These are phyloP conservation scores for Semnornis frantzii DNA, from an alignment of 2,113 vertebrate species.

Conservation along the genomic window DNA sequence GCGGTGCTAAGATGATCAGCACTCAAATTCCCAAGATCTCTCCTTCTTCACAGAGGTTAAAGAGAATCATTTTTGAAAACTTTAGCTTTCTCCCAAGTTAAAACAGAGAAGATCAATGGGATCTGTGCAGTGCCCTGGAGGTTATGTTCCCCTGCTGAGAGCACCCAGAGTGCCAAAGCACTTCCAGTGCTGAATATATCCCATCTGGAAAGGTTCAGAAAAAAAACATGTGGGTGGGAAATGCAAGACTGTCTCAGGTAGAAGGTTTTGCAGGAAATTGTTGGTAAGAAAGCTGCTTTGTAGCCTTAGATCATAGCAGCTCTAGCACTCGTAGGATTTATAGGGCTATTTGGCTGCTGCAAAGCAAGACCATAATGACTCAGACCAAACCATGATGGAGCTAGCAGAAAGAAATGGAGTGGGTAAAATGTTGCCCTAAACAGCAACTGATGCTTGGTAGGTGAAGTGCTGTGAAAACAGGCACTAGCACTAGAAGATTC, in stretches of 20 bases:
- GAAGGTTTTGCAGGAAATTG: not conserved
- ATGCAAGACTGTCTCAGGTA: not conserved
- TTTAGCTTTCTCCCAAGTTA: not conserved
- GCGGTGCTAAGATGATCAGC: not conserved
- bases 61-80: not conserved
- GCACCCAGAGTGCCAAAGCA: not conserved
- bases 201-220: not conserved
- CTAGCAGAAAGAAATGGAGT: not conserved
- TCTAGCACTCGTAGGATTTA: not conserved
- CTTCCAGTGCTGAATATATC: not conserved
- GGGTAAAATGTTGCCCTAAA: not conserved
- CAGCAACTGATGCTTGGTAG: not conserved
- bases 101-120: slow-evolving; percentile 34
- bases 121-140: not conserved
- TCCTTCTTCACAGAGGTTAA: slow-evolving; percentile 26
- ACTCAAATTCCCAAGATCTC: not conserved
- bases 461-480: not conserved
- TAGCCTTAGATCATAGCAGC: not conserved
- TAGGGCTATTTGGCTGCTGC: not conserved
- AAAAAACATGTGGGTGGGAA: not conserved
- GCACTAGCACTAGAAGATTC: not conserved
- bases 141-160: not conserved
- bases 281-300: not conserved
- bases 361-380: not conserved
- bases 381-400: not conserved